Evolutionary conservation across 2,797 vertebrate genomes (phyloP), one percentile per base, ranked within the genome.

Genomic region (Microcaecilia unicolor): DNA sequence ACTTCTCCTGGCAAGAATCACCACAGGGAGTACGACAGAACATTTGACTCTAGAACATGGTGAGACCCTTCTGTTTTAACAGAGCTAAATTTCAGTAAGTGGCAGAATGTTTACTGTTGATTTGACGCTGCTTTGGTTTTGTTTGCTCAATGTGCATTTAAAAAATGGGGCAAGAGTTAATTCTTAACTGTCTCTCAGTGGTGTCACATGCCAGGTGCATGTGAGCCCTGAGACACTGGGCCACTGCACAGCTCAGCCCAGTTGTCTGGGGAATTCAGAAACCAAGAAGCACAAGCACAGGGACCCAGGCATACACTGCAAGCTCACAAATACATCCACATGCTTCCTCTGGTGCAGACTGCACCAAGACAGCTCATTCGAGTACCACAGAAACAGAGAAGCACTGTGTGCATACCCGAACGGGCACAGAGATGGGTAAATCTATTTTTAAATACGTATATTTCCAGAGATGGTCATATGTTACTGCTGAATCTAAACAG

Each of bases 241-340:
- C 18, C 37, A 26, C 28, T 21, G 20, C 40, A 29, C 25, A 15
- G 21, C 41, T 18, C 22, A n/a, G 31, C 17, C 28, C 18, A 22
- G 38, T 33, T 20, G 22, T 22, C 25, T 24, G 6, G 31, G 42
- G 39, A 37, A 32, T 35, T 32, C 24, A 28, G 23, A 18, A 26
- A 34, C 31, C 21, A 22, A 15, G 40, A 28, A 17, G 31, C 35
- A 30, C 29, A 23, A 19, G 11, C 27, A 23, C 27, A 16, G 4
- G 18, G 21, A 11, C 34, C 30, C 25, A 19, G 41, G 25, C 6
- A 8, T 34, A 14, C 24, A 32, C 14, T 41, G 25, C 12, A 24
- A 15, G 37, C 33, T n/a, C 39, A 46, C 37, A 41, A 45, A 45
- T 36, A 45, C 9, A 37, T 37, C 34, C 38, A 32, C 32, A 32